Base-by-base conservation (phyloP, 2,888 invertebrate species). In the Drosophila neutralis region DNA sequence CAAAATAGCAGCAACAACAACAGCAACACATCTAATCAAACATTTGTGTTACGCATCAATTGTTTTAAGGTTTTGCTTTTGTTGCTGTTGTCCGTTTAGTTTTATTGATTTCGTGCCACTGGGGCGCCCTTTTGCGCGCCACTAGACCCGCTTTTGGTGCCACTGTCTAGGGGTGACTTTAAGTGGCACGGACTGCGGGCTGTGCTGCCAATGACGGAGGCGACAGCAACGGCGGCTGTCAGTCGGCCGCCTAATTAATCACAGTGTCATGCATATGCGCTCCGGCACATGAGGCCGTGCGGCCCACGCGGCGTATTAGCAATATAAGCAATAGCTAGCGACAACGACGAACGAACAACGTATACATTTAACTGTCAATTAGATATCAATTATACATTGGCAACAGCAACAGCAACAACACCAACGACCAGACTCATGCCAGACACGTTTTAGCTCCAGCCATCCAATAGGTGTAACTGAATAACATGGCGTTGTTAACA, bases 371-470 rank as follows among this genome's bases (percentile, higher is more conserved):
- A 86, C 90, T 90, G 87, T 90, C 87, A 90, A 86, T 87, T 87
- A 90, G 84, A 87, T 88, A 88, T 90, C 90, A 90, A 87, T 87
- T 88, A 90, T 90, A 84, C 87, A 87, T 87, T 88, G 83, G 67
- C 77, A 76, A 76, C 48, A 45, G 18, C 18, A 48, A 29, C 35
- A 57, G 18, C 48, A 49, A 42, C 52, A 33, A 24, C 52, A 51
- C 3, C 45, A 24, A 45, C 29, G 18, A 5, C 40, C 57, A 51
- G 60, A 67, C 67, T 72, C 52, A 76, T 68, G 76, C 76, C 72
- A 78, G 72, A 76, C 73, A 74, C 78, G 70, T 76, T 68, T 76
- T 67, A 27, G 69, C 51, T 51, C 54, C 68, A 62, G 54, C 4
- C 54, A 59, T 29, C 56, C 57, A 69, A 74, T 64, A 63, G 69